phyloP scores from a whole-genome alignment of 2,113 vertebrate species.

The Ptilonorhynchus violaceus region DNA sequence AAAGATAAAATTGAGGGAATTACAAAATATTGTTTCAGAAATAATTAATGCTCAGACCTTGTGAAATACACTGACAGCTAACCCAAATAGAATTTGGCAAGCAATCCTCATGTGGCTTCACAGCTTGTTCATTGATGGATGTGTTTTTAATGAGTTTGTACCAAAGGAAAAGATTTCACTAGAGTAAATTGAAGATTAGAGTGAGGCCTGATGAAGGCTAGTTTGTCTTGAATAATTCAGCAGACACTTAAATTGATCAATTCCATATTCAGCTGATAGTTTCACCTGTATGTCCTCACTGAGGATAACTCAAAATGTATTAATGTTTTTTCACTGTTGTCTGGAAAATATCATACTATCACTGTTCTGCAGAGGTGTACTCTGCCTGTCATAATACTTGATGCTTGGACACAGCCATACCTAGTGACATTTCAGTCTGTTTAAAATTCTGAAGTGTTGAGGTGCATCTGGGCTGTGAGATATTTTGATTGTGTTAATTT shows the following conservation, averaged over 20 bases:
- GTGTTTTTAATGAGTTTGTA: constrained; percentile 51
- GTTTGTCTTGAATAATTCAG: constrained; percentile 52
- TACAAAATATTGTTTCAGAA: constrained; percentile 32
- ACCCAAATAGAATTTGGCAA: constrained; percentile 44
- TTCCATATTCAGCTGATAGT: constrained; percentile 23
- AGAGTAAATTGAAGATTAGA: constrained; percentile 57
- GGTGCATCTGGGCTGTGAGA: neutral
- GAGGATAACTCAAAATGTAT: neutral
- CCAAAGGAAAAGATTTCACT: constrained; percentile 34
- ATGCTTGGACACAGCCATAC: neutral
- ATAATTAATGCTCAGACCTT: constrained; percentile 6
- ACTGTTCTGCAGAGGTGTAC: neutral
- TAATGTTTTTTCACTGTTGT: neutral
- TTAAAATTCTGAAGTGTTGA: neutral
- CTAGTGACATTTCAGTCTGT: neutral
- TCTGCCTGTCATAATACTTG: neutral
- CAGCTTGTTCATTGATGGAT: constrained; percentile 35
- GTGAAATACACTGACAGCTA: constrained; percentile 12
- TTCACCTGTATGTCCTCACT: constrained; percentile 9
- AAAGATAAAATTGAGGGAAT: neutral
- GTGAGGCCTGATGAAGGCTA: constrained; percentile 22
- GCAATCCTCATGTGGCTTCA: constrained; percentile 1
- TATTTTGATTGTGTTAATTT: neutral
- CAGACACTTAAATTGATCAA: constrained; percentile 45
- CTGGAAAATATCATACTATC: neutral